Conservation (phyloP, 2,888 invertebrate species). For the Drosophila neoperkinsi region DNA sequence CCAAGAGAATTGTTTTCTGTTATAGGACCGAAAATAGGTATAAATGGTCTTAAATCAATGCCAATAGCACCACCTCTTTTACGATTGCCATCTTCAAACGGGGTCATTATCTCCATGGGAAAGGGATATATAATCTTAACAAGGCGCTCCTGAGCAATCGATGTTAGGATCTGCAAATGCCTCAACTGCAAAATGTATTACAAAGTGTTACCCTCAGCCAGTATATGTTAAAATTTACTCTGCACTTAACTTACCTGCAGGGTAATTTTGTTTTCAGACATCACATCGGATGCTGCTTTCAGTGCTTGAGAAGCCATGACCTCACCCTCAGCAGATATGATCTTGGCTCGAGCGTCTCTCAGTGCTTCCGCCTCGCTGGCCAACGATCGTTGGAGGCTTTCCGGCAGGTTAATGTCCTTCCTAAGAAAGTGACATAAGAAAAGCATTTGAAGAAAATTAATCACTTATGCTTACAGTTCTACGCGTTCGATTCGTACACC, state of each 20-base stretch:
- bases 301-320: conserved; percentile 66
- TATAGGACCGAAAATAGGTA: background rate
- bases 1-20: background rate
- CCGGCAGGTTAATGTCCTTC: too few species aligned
- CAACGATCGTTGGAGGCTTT: too few species aligned
- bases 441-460: too few species aligned
- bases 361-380: too few species aligned
- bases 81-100: conserved; percentile 13
- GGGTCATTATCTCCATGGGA: conserved; percentile 67
- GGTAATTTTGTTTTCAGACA: conserved; percentile 71
- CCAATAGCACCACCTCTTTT: background rate
- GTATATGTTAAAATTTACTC: background rate
- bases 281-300: conserved; percentile 80
- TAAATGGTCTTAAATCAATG: background rate
- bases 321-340: too few species aligned
- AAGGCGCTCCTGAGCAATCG: conserved; percentile 68
- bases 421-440: too few species aligned
- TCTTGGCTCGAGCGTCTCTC: too few species aligned
- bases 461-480: too few species aligned
- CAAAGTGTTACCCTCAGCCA: background rate
- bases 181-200: conserved; percentile 52
- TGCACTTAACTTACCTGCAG: conserved; percentile 61
- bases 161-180: conserved; percentile 71
- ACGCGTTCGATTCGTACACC: too few species aligned
- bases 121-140: conserved; percentile 73